Conservation (phyloP, 2,113 vertebrate genomes). For the Oncorhynchus nerka region DNA sequence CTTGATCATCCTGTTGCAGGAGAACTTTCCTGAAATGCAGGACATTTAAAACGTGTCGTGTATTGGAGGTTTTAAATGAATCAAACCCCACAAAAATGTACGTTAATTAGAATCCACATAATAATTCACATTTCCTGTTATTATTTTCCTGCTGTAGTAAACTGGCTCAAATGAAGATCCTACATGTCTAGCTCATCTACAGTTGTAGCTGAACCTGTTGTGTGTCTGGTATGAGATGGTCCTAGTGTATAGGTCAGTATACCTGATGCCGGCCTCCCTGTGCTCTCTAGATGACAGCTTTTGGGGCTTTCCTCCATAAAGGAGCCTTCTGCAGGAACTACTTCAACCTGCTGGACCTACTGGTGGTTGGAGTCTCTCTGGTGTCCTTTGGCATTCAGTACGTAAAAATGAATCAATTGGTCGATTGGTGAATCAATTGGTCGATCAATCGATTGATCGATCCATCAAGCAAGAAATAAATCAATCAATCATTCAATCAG, state of each 20-base stretch:
- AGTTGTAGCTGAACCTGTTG: neutral
- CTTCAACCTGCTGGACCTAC: conserved; percentile 95
- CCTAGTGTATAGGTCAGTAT: neutral
- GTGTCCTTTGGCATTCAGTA: conserved; percentile 98
- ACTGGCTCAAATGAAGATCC: too few relatives aligned
- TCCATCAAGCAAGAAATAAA: neutral
- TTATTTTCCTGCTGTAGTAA: too few relatives aligned
- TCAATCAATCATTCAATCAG: too few relatives aligned
- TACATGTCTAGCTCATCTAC: too few relatives aligned
- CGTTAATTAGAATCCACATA: too few relatives aligned
- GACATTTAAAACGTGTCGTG: too few relatives aligned
- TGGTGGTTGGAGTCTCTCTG: conserved; percentile 95
- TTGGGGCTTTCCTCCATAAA: conserved; percentile 96
- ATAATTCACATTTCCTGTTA: too few relatives aligned
- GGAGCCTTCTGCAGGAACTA: conserved; percentile 98
- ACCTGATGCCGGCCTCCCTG: neutral
- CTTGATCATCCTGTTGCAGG: too few relatives aligned
- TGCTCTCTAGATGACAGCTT: conserved; percentile 88
- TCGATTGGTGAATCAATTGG: neutral
- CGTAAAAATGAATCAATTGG: conserved; percentile 57
- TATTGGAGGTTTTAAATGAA: too few relatives aligned
- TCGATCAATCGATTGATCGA: too few relatives aligned
- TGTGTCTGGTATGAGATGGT: neutral
- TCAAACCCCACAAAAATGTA: too few relatives aligned
- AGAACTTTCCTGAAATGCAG: too few relatives aligned